phyloP scores from a whole-genome alignment of 1,140 invertebrate genomes.

The Cydia strobilella region DNA sequence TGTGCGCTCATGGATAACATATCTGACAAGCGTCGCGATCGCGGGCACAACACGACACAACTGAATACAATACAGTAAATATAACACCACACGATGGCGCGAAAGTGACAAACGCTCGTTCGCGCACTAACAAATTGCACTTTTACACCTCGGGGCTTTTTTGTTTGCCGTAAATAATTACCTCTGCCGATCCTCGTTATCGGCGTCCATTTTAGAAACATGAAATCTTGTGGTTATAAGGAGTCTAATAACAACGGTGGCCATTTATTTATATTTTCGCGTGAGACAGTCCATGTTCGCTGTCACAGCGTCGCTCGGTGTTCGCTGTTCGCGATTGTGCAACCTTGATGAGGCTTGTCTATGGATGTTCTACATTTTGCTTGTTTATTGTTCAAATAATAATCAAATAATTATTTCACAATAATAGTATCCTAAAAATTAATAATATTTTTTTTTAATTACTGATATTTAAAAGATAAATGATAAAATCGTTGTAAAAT shows the following conservation, averaged over 20 bases:
- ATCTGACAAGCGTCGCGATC: constrained; percentile 58
- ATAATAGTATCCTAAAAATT: not conserved
- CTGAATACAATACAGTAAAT: constrained; percentile 38
- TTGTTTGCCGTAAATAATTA: constrained; percentile 41
- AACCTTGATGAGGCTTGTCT: constrained; percentile 39
- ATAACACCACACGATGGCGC: constrained; percentile 56
- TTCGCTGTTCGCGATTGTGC: constrained; percentile 44
- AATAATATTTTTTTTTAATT: not conserved
- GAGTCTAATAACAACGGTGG: constrained; percentile 75
- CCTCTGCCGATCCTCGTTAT: constrained; percentile 55
- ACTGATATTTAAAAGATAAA: not conserved
- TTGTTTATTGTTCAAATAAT: not conserved
- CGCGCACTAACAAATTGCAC: not conserved
- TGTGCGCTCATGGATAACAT: constrained; percentile 68
- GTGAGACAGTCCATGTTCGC: constrained; percentile 68
- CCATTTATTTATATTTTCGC: constrained; percentile 77
- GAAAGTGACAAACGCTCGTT: constrained; percentile 55
- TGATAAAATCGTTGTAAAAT: not conserved
- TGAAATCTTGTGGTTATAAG: constrained; percentile 68
- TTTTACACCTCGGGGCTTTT: constrained; percentile 11
- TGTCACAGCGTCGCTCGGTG: constrained; percentile 55
- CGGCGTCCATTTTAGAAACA: constrained; percentile 77
- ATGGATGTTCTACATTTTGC: constrained; percentile 32
- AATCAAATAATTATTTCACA: not conserved
- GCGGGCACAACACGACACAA: constrained; percentile 51